Evolutionary conservation across 2,888 invertebrate species (phyloP), one percentile per base, ranked within the genome.

Genomic region (Dendrolimus houi): DNA sequence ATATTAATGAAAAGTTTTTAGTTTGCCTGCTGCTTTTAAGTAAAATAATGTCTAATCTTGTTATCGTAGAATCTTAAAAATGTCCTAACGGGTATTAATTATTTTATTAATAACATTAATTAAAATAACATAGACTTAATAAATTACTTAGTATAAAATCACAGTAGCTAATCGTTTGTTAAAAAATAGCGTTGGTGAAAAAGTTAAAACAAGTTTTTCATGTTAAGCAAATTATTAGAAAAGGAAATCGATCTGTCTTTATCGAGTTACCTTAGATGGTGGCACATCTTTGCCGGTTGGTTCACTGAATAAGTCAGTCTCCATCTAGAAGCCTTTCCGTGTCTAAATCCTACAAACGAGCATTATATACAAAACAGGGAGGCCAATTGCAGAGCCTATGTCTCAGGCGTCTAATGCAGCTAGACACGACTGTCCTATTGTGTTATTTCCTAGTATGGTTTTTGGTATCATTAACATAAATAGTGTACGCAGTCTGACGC

Each of bases 381-480:
- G 77, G 78, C 79, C 85, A 85, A 85, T 83, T 83, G 83, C 81
- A 81, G 72, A 71, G 79, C 72, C 79, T 72, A 75, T 76, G 79
- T 81, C 83, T 79, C 75, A 75, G 77, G 79, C 83, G 80, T 85
- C 85, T 84, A 85, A 84, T 83, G 82, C 79, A 81, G 77, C 79
- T 74, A 85, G 85, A 85, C 85, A 83, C 81, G 81, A 85, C 84
- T 85, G 87, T 84, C 86, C 85, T 84, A 87, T 86, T 86, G 87
- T 86, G 85, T 85, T 84, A 85, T 85, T 85, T 85, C 85, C 86
- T 85, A 85, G 79, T 83, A 83, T 72, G 85, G 84, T 80, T 85
- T 86, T 85, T 84, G 83, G 83, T 83, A 86, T 82, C 83, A 86
- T 86, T 87, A 86, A 83, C 85, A 86, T 87, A 85, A 85, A 85